These are phyloP conservation scores for Smittia sp. DNA, from an alignment of 2,888 invertebrate genomes.

Conservation along the genomic window DNA sequence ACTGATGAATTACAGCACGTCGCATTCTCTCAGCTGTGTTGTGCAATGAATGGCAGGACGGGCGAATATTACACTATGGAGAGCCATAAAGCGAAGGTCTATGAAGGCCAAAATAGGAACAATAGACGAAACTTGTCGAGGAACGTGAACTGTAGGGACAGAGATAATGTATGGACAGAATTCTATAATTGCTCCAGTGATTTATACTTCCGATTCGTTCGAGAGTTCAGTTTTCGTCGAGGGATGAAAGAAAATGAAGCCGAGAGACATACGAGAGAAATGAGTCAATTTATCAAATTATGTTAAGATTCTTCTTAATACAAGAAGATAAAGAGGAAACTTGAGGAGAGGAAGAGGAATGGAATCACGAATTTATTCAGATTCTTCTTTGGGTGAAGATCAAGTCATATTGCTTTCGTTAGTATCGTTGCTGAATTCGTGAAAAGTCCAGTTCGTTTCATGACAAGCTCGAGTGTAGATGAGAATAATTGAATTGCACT, in stretches of 20 bases:
- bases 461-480: no score
- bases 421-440: no score
- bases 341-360: background rate
- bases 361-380: no score
- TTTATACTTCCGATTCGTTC: background rate
- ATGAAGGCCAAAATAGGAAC: conserved; percentile 19
- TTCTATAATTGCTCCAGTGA: conserved; percentile 22
- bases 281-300: conserved; percentile 8
- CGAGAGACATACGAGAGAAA: background rate
- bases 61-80: background rate
- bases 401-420: no score
- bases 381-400: no score
- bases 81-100: background rate
- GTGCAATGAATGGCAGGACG: no score
- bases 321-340: no score
- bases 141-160: background rate
- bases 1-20: background rate
- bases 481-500: no score
- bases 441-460: no score
- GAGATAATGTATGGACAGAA: conserved; percentile 14
- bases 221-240: background rate
- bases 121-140: background rate
- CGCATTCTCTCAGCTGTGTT: no score
- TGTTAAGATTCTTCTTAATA: background rate
- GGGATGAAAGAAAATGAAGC: background rate